Evolutionary conservation across 1,140 invertebrate genomes (phyloP).

Genomic region (Rhagoletis pomonella): DNA sequence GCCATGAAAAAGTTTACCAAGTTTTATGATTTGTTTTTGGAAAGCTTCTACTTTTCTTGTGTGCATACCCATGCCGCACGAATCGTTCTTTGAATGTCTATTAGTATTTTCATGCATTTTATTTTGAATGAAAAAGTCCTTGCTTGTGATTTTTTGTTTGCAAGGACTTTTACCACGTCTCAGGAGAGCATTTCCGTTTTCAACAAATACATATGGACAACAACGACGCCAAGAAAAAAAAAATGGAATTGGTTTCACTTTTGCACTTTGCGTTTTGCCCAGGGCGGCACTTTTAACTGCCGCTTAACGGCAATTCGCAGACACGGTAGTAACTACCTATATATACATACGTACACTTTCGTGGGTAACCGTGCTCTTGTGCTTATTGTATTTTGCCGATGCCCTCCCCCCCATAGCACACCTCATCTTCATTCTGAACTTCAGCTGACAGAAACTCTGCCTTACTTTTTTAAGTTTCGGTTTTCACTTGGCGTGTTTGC

Average conservation of each 20-base stretch:
- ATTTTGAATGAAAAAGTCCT: too few species aligned
- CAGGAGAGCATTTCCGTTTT: background rate
- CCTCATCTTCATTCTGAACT: background rate
- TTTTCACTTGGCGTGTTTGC: background rate
- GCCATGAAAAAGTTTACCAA: too few species aligned
- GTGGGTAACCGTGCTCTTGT: background rate
- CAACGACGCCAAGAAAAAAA: background rate
- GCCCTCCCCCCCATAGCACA: background rate
- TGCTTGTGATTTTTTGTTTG: background rate
- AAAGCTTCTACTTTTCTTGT: too few species aligned
- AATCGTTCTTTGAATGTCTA: too few species aligned
- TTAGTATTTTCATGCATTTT: too few species aligned
- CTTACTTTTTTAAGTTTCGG: background rate
- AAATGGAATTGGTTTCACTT: slow-evolving; percentile 40
- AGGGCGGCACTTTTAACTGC: background rate
- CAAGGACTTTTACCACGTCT: background rate
- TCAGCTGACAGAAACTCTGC: background rate
- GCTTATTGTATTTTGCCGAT: background rate
- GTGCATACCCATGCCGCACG: too few species aligned
- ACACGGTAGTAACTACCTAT: too few species aligned
- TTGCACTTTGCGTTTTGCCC: slow-evolving; percentile 10
- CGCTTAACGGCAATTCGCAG: too few species aligned
- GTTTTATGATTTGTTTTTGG: too few species aligned
- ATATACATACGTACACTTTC: too few species aligned
- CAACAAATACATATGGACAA: background rate